Base-by-base conservation (phyloP, 2,888 invertebrate species). In the Endotricha flammealis region DNA sequence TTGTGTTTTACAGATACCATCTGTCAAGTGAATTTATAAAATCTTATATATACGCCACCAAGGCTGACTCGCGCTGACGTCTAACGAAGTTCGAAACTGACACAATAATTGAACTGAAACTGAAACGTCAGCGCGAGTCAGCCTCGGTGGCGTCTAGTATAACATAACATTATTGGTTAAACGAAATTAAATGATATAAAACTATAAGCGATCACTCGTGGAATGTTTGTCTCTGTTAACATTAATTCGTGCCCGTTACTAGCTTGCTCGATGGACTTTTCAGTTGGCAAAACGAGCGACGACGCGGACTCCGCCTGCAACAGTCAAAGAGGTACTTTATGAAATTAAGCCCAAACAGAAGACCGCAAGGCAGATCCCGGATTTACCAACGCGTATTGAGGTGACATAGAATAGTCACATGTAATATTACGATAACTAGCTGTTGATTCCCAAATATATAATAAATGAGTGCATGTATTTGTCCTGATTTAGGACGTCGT, bases 251-350 rank as follows among this genome's bases (percentile, higher is more conserved):
- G 53, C 66, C 54, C 64, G 54, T 68, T 79, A 77, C 73, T 83
- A 85, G 79, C 76, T 68, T 72, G 70, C 75, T 72, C 68, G 68
- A 78, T 86, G 86, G 85, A 75, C 85, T 86, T 86, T 85, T 86
- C 85, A 85, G 85, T 81, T 82, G 81, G 77, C 62, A 72, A 63
- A 55, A 65, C 51, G 77, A 76, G 64, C 72, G 68, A 38, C 41
- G 35, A 36, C 44, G 30, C 24, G 32, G 16, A 40, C 50, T 29
- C 39, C 46, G 42, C 30, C 49, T 42, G 51, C 58, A 54, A 42
- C 54, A 52, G 48, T 59, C 65, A 69, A 69, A 50, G 82, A 85
- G 85, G 85, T 86, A 86, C 81, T 75, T 83, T 71, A 29, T 80
- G 72, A 76, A 73, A 69, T 81, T 79, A 71, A 69, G 61, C 47